Evolutionary conservation across 1,140 invertebrate genomes (phyloP).

Genomic region (Triops longicaudatus): DNA sequence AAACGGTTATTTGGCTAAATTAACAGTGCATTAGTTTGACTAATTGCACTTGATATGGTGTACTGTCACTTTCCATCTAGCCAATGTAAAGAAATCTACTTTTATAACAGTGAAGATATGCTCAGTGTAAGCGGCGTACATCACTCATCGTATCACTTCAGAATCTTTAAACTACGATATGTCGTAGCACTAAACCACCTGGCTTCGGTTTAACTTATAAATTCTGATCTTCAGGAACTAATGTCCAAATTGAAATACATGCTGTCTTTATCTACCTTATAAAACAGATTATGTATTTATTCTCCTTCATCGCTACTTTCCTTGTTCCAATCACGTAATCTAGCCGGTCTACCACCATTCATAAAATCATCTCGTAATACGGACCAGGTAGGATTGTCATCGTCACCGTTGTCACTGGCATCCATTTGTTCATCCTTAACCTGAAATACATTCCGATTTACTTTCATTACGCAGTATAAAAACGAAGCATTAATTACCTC

Average conservation of each 20-base stretch:
- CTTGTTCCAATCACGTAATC: conserved; percentile 86
- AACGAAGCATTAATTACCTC: conserved; percentile 49
- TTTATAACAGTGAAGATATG: too few species aligned
- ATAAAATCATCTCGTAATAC: conserved; percentile 72
- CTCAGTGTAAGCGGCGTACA: too few species aligned
- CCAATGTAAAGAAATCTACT: too few species aligned
- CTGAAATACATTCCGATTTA: conserved; percentile 29
- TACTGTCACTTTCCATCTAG: too few species aligned
- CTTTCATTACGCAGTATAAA: conserved; percentile 45
- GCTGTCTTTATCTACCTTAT: neutral
- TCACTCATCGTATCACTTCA: too few species aligned
- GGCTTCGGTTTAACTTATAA: too few species aligned
- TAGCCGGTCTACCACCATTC: conserved; percentile 55
- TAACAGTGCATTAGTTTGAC: conserved; percentile 14
- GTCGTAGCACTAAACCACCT: too few species aligned
- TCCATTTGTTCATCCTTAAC: conserved; percentile 41
- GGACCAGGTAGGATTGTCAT: conserved; percentile 47
- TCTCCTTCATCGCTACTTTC: conserved; percentile 44
- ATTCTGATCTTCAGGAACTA: neutral
- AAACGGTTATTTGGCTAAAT: conserved; percentile 22
- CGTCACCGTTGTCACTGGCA: conserved; percentile 21
- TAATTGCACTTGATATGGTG: neutral
- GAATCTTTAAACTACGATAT: too few species aligned
- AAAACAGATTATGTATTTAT: conserved; percentile 8
- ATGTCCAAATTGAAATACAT: neutral